A percentile compares a stretch with the other conserved stretches of the same genome.
Conservation (phyloP, 2,113 vertebrate genomes). For the Engraulis encrasicolus region DNA sequence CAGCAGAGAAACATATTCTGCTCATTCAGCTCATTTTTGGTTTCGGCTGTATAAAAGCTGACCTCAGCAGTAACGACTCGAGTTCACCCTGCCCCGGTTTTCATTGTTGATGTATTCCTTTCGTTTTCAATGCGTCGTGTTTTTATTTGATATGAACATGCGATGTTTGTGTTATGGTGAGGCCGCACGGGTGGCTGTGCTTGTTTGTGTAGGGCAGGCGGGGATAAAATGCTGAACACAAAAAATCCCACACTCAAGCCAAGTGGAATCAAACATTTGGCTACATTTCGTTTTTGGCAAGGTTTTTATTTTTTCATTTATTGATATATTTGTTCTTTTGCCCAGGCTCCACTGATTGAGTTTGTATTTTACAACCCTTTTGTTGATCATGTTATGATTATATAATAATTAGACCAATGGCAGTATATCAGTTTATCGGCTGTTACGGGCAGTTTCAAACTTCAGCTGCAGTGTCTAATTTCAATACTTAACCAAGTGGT, state of each 20-base stretch:
- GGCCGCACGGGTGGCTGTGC: not conserved
- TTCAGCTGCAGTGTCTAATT: too few relatives aligned
- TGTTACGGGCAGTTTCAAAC: too few relatives aligned
- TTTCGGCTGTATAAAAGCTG: not conserved
- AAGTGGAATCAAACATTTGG: not conserved
- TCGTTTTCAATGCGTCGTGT: not conserved
- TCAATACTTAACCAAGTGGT: too few relatives aligned
- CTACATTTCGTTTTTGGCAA: too few relatives aligned
- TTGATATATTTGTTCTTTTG: too few relatives aligned
- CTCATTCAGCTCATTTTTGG: constrained; percentile 3
- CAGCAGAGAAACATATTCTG: not conserved
- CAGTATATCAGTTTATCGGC: too few relatives aligned
- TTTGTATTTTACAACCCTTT: too few relatives aligned
- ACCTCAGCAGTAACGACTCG: not conserved
- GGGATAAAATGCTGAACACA: not conserved
- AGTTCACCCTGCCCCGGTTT: not conserved
- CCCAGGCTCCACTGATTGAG: too few relatives aligned
- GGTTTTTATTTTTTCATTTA: too few relatives aligned
- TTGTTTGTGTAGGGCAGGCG: not conserved
- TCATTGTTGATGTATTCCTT: not conserved
- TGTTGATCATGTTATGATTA: too few relatives aligned
- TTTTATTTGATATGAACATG: not conserved
- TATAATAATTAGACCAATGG: too few relatives aligned
- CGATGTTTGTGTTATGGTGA: not conserved
- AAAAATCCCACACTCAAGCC: not conserved